These are phyloP conservation scores for Euphydryas editha DNA, from an alignment of 2,888 invertebrate genomes.

Conservation along the genomic window DNA sequence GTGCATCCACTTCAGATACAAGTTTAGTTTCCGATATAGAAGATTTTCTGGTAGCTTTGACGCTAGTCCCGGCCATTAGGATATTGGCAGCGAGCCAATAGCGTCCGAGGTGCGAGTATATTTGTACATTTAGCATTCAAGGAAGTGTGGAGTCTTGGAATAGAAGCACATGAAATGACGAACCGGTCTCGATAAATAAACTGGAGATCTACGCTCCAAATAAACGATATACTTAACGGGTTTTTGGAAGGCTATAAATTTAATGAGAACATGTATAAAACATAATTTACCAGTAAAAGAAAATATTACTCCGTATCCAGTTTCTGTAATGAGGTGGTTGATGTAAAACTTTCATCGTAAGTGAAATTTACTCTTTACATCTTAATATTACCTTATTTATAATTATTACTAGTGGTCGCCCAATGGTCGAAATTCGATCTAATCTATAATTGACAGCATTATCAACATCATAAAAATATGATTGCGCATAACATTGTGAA, in stretches of 20 bases:
- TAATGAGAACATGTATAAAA: constrained; percentile 22
- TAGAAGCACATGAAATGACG: constrained; percentile 71
- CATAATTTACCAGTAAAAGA: constrained; percentile 26
- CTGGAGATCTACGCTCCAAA: constrained; percentile 34
- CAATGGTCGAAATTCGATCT: too few relatives aligned
- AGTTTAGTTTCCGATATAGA: constrained; percentile 72
- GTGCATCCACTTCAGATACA: constrained; percentile 66
- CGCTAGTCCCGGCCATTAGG: constrained; percentile 76
- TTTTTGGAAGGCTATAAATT: constrained; percentile 25
- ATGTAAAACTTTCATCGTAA: constrained; percentile 21
- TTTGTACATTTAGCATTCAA: constrained; percentile 79
- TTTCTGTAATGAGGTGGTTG: constrained; percentile 20
- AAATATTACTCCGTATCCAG: constrained; percentile 28
- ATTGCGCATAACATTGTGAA: too few relatives aligned
- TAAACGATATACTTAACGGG: constrained; percentile 29
- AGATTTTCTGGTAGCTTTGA: constrained; percentile 74
- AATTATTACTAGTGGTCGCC: not conserved
- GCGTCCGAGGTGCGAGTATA: constrained; percentile 73
- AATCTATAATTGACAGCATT: too few relatives aligned
- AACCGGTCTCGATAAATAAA: constrained; percentile 46
- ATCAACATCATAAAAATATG: too few relatives aligned
- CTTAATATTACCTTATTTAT: not conserved
- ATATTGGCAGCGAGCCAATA: constrained; percentile 71
- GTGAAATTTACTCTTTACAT: constrained; percentile 4
- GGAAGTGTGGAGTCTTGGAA: constrained; percentile 79